Base-by-base conservation (phyloP, 1,140 invertebrate species). In the Aphaenogaster ashmeadi region DNA sequence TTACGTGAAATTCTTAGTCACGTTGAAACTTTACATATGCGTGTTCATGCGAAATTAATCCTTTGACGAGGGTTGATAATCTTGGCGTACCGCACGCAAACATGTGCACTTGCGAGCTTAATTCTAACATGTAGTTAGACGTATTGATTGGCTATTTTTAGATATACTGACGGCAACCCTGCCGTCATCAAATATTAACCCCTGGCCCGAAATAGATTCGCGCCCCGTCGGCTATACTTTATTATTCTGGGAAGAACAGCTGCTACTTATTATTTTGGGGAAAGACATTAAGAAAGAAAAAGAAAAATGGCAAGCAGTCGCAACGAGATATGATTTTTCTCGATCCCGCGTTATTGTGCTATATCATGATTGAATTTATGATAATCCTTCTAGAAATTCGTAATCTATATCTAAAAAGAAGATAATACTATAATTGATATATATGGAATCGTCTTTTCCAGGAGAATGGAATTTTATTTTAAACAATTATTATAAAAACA, bases 121-220 rank as follows among this genome's bases (percentile, higher is more conserved):
- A 85, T 86, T 88, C 69, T 75, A 47, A 54, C 75, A n/a, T 80
- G 41, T 74, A 58, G 66, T 88, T 64, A 75, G 54, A 64, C 81
- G 90, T 91, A 92, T 92, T 87, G 92, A 92, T 92, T 92, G 47
- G 41, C 77, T 92, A 92, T 92, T 92, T 92, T 92, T 92, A 92
- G 91, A 92, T 89, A 89, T 79, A 83, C 77, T 86, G 69, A 79
- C 71, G 84, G 90, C 88, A 88, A 91, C 87, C 88, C 90, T 87
- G 80, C 64, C 74, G 87, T 60, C 89, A 85, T 93, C 85, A 91
- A 92, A 91, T 91, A 90, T 92, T 90, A 93, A 92, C 89, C 90
- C 89, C 50, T 47, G 52, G 52, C 41, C 41, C 36, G 66, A 87
- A 87, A 85, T 84, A 87, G 67, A 64, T 72, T 18, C 4, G 33